These are phyloP conservation scores for Digitonthophagus gazella DNA, from an alignment of 2,888 invertebrate genomes.

Conservation along the genomic window DNA sequence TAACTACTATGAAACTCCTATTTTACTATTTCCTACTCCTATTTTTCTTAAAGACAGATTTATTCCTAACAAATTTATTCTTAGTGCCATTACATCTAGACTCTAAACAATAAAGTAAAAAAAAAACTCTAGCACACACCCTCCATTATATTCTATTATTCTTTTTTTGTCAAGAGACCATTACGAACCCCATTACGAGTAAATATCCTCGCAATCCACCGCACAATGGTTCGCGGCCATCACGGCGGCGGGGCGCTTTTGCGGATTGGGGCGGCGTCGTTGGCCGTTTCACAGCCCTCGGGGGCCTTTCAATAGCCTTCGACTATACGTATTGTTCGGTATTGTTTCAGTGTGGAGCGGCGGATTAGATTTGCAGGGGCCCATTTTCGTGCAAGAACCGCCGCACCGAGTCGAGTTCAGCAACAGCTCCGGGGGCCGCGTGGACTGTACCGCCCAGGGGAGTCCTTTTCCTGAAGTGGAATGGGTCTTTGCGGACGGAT, in stretches of 20 bases:
- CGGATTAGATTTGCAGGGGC: constrained; percentile 66
- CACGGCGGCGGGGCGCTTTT: not conserved
- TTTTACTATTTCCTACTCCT: too few relatives aligned
- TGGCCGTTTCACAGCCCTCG: not conserved
- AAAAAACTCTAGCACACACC: not conserved
- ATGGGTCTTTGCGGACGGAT: constrained; percentile 73
- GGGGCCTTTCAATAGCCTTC: not conserved
- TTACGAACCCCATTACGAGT: not conserved
- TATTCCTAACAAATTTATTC: too few relatives aligned
- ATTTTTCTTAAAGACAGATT: too few relatives aligned
- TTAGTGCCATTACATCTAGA: too few relatives aligned
- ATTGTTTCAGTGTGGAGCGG: constrained; percentile 43
- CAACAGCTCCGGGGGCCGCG: constrained; percentile 69
- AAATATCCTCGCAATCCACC: not conserved
- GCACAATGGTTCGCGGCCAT: not conserved
- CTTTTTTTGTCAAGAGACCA: not conserved
- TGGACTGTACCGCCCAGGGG: constrained; percentile 68
- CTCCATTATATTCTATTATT: not conserved
- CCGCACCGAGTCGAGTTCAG: constrained; percentile 75
- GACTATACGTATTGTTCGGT: constrained; percentile 12
- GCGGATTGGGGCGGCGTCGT: not conserved
- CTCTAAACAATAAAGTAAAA: not conserved
- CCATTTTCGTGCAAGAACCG: constrained; percentile 67
- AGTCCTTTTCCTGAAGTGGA: constrained; percentile 73
- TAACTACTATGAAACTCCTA: too few relatives aligned